Evolutionary conservation across 2,888 invertebrate genomes (phyloP), one percentile per base, ranked within the genome.

Genomic region (Eupithecia subumbrata): DNA sequence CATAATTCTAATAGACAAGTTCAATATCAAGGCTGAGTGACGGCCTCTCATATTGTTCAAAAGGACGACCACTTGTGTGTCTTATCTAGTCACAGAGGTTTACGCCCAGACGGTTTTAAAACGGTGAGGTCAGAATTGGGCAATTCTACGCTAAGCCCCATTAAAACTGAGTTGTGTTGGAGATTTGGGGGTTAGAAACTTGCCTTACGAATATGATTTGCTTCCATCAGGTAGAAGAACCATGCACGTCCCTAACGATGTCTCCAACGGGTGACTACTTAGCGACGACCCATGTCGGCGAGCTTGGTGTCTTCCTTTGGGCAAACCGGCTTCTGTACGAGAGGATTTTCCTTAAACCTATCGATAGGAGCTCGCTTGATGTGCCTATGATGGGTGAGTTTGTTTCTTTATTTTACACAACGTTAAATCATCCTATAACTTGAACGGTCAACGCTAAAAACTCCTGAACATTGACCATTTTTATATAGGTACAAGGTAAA

Each of bases 241-340:
- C 99, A 0, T 98, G 98, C 79, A 96, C 97, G 1, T 98, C 98
- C 0, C 88, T 99, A 22, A 96, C 96, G 69, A 97, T 99, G 96
- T 99, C 99, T 0, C 98, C 98, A 0, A 98, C 97, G 0, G 98
- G 98, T 0, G 98, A 98, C 87, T 98, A 96, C 86, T 92, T 99
- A 77, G 98, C 97, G 0, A 99, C 99, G 0, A 96, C 97, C 0
- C 99, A 99, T 86, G 96, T 97, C 0, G 97, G 98, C 78, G 97
- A 98, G 85, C 92, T 99, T 30, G 99, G 99, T 0, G 96, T 99
- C 73, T 98, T 97, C 88, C 94, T 99, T 52, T 99, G 99, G 99
- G 97, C 98, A 0, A 99, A 99, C 91, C 96, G 96, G 86, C 97
- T 97, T 0, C 90, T 99, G 1, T 99, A 98, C 89, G 95, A 96